Evolutionary conservation across 1,140 invertebrate genomes (phyloP).

Genomic region (Zaprionus davidi): DNA sequence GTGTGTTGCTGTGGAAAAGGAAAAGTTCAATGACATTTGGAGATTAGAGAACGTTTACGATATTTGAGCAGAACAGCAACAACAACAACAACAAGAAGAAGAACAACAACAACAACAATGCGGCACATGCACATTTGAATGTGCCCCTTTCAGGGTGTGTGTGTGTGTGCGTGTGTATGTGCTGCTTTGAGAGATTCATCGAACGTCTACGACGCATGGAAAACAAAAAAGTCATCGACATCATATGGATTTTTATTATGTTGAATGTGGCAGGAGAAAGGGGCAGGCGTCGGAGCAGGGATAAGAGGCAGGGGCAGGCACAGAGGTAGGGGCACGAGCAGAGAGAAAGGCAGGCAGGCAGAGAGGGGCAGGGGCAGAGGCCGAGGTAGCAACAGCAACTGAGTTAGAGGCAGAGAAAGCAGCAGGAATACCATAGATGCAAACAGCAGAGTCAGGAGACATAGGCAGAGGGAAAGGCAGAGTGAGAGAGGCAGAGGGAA

Average conservation of each 20-base stretch:
- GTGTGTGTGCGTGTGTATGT: slow-evolving; percentile 19
- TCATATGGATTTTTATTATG: slow-evolving; percentile 68
- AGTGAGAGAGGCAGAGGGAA: not conserved
- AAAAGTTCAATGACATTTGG: slow-evolving; percentile 75
- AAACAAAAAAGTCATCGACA: slow-evolving; percentile 75
- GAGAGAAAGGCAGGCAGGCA: not conserved
- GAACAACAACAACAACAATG: not conserved
- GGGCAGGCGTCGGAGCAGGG: not conserved
- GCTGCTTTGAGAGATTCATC: slow-evolving; percentile 48
- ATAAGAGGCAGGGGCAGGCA: not conserved
- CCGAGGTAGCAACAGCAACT: not conserved
- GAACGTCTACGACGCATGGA: slow-evolving; percentile 55
- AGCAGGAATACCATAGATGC: not conserved
- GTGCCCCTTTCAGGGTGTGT: slow-evolving; percentile 23
- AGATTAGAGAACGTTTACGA: slow-evolving; percentile 73
- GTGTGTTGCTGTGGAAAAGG: slow-evolving; percentile 9
- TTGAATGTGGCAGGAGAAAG: slow-evolving; percentile 38
- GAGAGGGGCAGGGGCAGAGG: not conserved
- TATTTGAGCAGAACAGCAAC: slow-evolving; percentile 36
- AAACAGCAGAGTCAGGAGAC: not conserved
- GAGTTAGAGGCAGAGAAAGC: slow-evolving; percentile 3
- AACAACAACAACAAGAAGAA: slow-evolving; percentile 28
- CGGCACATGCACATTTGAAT: slow-evolving; percentile 71
- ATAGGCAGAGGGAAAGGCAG: not conserved
- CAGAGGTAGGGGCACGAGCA: not conserved